These are phyloP conservation scores for Urophycis tenuis DNA, from an alignment of 2,797 vertebrate species.

Conservation along the genomic window DNA sequence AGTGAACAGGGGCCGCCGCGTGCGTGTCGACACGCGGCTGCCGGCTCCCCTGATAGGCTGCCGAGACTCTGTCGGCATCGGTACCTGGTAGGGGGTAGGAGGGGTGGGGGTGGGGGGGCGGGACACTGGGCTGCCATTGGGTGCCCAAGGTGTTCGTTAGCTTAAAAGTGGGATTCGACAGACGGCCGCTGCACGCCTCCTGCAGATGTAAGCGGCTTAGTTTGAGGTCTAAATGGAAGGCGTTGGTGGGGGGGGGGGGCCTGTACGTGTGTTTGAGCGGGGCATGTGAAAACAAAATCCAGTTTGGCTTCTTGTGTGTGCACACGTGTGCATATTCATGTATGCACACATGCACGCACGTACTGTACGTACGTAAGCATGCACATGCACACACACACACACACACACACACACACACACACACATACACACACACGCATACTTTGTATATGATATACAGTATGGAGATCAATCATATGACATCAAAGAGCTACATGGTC, in stretches of 20 bases:
- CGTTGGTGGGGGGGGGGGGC: no score
- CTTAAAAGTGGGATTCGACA: background rate
- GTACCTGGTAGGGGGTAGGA: slow-evolving; percentile 61
- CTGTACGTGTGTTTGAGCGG: no score
- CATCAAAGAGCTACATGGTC: background rate
- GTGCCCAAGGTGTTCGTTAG: background rate
- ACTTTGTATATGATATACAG: background rate
- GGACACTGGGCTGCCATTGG: background rate
- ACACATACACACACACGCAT: background rate
- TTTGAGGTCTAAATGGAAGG: no score
- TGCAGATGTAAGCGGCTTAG: background rate
- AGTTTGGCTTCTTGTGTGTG: background rate
- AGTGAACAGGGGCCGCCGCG: slow-evolving; percentile 64
- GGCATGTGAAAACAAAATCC: no score
- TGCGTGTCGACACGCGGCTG: slow-evolving; percentile 74
- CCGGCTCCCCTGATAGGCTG: slow-evolving; percentile 69
- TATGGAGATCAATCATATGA: background rate
- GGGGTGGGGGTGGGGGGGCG: slow-evolving; percentile 23
- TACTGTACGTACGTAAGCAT: background rate
- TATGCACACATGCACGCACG: background rate
- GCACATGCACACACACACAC: background rate
- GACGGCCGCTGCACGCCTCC: background rate
- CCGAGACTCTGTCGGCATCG: slow-evolving; percentile 53
- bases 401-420: background rate
- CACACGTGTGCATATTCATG: background rate